Base-by-base conservation (phyloP, 1,140 invertebrate genomes). In the Philopotamus ludificatus region DNA sequence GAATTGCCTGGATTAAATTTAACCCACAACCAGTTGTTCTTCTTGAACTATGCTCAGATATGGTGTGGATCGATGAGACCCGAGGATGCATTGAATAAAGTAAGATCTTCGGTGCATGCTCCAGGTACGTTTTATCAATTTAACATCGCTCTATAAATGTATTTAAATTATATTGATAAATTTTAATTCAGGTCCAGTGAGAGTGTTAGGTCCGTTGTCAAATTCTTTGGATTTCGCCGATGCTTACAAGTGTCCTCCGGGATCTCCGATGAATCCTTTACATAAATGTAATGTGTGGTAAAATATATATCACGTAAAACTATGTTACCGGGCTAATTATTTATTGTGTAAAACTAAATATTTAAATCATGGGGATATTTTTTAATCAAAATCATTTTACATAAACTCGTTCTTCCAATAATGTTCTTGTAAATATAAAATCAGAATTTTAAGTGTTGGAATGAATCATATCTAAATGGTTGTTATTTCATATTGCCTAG, bases 51-150 rank as follows among this genome's bases (percentile, higher is more conserved):
- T 75, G 92, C 92, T 9, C 83, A 85, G 71, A 77, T 94, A 18
- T 95, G 93, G 93, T 95, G 93, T 75, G 92, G 93, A 16, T 86
- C 89, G 16, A 89, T 92, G 81, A 81, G 92, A 66, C 90, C 91
- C n/a, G 90, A 94, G 76, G 90, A 91, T 61, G 87, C 89, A 1
- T 80, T 87, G 42, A 89, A 87, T 65, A 89, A 90, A 73, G 79
- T 94, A 41, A 82, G 91, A 57, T 90, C 89, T 22, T 88, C 89
- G 0, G 89, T 93, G 25, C 94, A 96, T 73, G 89, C 92, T 7
- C 91, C 92, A 15, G 93, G 92, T 50, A 87, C 86, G 50, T 88
- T 89, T 47, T 47, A 7, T 20, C 20, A 47, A 47, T 47, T 47
- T 15, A n/a, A n/a, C n/a, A n/a, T n/a, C n/a, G n/a, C n/a, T n/a